These are phyloP conservation scores for Notarius quadriscutis DNA, from an alignment of 2,113 vertebrate genomes.

Conservation along the genomic window DNA sequence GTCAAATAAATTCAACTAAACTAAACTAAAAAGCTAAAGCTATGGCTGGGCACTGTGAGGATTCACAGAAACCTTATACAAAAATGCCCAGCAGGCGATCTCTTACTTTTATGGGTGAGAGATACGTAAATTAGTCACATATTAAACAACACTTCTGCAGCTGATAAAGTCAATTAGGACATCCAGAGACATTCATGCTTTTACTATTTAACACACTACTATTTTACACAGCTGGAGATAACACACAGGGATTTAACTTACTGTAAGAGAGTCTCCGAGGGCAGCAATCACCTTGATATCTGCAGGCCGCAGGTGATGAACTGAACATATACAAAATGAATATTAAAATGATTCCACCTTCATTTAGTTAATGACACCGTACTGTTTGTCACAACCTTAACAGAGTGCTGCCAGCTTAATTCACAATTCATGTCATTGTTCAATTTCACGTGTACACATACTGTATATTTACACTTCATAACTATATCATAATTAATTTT, in stretches of 20 bases:
- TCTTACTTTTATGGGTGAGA: no score
- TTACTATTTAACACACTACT: background rate
- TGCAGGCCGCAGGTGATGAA: conserved; percentile 78
- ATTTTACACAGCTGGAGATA: background rate
- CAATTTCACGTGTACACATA: background rate
- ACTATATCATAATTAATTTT: background rate
- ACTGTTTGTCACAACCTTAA: background rate
- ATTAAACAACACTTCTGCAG: background rate
- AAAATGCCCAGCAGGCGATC: no score
- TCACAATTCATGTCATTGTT: background rate
- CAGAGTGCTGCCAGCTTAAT: background rate
- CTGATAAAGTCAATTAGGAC: conserved; percentile 2
- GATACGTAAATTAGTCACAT: no score
- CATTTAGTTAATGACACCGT: background rate
- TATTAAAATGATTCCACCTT: background rate
- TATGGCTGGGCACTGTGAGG: no score
- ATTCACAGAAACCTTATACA: no score
- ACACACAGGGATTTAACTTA: conserved; percentile 61
- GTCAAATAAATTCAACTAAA: no score
- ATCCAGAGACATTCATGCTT: background rate
- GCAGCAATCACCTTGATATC: conserved; percentile 86
- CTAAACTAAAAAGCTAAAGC: no score
- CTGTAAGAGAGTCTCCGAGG: conserved; percentile 85
- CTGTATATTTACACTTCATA: background rate
- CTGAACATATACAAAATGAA: conserved; percentile 60